Evolutionary conservation across 2,888 invertebrate species (phyloP).

Genomic region (Glyphotaelius pellucidus): DNA sequence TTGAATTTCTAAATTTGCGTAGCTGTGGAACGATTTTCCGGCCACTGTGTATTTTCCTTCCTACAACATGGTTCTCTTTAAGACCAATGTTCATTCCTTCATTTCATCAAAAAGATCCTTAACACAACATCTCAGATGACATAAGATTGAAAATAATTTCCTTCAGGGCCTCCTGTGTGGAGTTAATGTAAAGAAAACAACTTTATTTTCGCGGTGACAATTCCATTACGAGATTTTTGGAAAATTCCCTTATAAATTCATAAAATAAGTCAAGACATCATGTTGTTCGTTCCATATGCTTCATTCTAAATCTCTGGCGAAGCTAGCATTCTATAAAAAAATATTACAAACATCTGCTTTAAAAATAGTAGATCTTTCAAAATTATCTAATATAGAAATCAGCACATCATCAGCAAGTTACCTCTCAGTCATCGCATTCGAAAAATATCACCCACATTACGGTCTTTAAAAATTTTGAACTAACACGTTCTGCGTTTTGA

Average conservation of each 20-base stretch:
- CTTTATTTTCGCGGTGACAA: neutral
- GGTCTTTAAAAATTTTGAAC: neutral
- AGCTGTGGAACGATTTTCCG: too few species aligned
- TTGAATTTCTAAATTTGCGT: too few species aligned
- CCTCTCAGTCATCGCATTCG: neutral
- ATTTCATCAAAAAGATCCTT: too few species aligned
- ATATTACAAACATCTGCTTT: neutral
- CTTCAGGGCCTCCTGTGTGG: too few species aligned
- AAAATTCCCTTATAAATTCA: neutral
- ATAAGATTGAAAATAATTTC: too few species aligned
- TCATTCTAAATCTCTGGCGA: neutral
- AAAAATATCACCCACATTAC: neutral
- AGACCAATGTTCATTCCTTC: too few species aligned
- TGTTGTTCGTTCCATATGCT: neutral
- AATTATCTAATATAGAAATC: neutral
- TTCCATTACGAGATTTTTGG: neutral
- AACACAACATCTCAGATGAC: too few species aligned
- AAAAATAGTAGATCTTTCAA: neutral
- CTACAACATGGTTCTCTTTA: too few species aligned
- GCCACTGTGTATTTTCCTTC: too few species aligned
- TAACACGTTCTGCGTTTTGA: constrained; percentile 5
- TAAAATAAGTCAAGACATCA: neutral
- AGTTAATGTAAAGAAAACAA: too few species aligned
- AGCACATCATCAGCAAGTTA: neutral
- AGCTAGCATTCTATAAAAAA: too few species aligned